Percentiles rank a stretch among this genome's conserved stretches.
phyloP scores from a whole-genome alignment of 2,113 vertebrate species.

The Hypanus sabinus region DNA sequence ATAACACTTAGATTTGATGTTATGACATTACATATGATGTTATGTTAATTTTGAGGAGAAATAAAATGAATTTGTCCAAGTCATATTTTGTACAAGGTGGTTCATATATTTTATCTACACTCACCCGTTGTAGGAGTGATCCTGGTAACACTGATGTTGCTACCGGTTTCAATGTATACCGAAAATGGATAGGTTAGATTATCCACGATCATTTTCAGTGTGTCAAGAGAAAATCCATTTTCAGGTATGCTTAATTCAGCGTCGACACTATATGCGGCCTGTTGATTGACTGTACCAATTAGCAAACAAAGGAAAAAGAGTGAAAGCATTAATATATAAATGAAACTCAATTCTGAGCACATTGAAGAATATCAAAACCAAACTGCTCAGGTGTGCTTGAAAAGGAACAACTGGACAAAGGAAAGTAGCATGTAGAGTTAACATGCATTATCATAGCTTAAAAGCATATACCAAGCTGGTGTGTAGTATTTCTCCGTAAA shows the following conservation, averaged over 20 bases:
- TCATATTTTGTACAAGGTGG: too few relatives aligned
- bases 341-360: too few relatives aligned
- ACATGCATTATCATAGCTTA: too few relatives aligned
- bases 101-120: not conserved
- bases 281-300: not conserved
- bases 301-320: not conserved
- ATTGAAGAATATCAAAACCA: not conserved
- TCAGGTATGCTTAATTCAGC: not conserved
- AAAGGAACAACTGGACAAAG: not conserved
- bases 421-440: not conserved
- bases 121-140: conserved; percentile 3
- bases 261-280: not conserved
- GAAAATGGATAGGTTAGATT: not conserved
- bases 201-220: not conserved
- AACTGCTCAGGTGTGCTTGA: not conserved
- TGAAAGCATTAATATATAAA: too few relatives aligned
- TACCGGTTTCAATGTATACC: not conserved
- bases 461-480: too few relatives aligned
- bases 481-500: too few relatives aligned
- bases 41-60: not conserved
- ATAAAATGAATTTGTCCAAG: not conserved
- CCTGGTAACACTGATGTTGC: not conserved
- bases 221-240: not conserved
- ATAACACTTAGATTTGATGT: not conserved
- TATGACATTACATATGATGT: not conserved